Conservation (phyloP, 2,113 vertebrate species). For the Glaucidium brasilianum region DNA sequence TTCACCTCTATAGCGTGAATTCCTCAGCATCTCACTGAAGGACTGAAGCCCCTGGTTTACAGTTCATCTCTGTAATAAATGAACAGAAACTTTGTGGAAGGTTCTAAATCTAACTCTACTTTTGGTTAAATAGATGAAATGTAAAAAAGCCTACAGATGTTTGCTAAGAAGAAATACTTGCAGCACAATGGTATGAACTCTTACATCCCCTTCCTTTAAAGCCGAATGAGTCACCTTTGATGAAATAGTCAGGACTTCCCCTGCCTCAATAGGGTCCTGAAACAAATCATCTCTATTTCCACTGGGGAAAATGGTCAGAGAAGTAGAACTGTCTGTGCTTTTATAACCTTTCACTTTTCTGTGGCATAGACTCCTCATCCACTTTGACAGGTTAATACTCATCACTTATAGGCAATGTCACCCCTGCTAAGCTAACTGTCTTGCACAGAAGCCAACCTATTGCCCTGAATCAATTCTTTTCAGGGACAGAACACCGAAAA, state of each 20-base stretch:
- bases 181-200: background rate
- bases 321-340: background rate
- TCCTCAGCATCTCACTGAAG: background rate
- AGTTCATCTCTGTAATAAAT: background rate
- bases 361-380: slow-evolving; percentile 1
- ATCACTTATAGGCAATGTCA: slow-evolving; percentile 7
- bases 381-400: slow-evolving; percentile 49
- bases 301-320: background rate
- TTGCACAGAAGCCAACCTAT: background rate
- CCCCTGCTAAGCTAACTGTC: slow-evolving; percentile 16
- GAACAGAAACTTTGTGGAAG: background rate
- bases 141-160: background rate
- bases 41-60: background rate
- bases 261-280: background rate
- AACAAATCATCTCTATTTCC: background rate
- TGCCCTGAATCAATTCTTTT: slow-evolving; percentile 20
- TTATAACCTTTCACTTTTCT: slow-evolving; percentile 27
- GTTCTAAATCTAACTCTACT: background rate
- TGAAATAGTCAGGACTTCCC: background rate
- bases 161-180: background rate
- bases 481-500: background rate
- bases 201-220: background rate
- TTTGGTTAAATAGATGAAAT: background rate
- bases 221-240: background rate
- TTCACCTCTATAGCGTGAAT: background rate